A percentile compares a stretch with the other conserved stretches of the same genome.
These are phyloP conservation scores for Chondrosia reniformis DNA, from an alignment of 37 sponge, comb jelly and placozoan species.

Conservation along the genomic window DNA sequence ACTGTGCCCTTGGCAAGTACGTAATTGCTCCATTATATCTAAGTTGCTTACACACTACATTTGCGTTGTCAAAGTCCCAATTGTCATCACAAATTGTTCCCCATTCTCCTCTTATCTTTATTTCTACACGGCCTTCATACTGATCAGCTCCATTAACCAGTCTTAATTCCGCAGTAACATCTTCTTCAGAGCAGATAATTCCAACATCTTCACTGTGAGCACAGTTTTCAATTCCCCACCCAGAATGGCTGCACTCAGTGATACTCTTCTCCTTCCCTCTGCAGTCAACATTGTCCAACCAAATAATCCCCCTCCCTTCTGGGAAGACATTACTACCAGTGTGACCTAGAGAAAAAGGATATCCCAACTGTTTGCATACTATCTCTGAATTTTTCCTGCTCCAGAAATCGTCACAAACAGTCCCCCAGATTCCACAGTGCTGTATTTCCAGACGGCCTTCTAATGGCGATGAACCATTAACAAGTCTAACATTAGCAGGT, in stretches of 20 bases:
- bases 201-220: slow-evolving; percentile 32
- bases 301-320: not conserved
- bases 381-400: not conserved
- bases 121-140: slow-evolving; percentile 19
- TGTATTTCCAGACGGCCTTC: not conserved
- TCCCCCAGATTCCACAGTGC: slow-evolving; percentile 20
- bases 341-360: not conserved
- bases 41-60: slow-evolving; percentile 4
- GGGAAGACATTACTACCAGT: not conserved
- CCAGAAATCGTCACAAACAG: slow-evolving; percentile 30
- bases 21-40: not conserved
- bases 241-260: not conserved
- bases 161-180: not conserved
- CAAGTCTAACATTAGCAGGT: not conserved
- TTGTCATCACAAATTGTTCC: slow-evolving; percentile 12
- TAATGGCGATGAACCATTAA: not conserved
- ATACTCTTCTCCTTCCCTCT: slow-evolving; percentile 14
- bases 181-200: not conserved
- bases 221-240: slow-evolving; percentile 22
- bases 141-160: not conserved
- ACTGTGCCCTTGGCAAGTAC: no score
- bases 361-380: slow-evolving; percentile 28
- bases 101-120: not conserved
- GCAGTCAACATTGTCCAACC: slow-evolving; percentile 22
- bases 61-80: not conserved